A percentile compares a stretch with the other conserved stretches of the same genome.
phyloP scores from a whole-genome alignment of 1,140 invertebrate species.

The Drosophila grimshawi region DNA sequence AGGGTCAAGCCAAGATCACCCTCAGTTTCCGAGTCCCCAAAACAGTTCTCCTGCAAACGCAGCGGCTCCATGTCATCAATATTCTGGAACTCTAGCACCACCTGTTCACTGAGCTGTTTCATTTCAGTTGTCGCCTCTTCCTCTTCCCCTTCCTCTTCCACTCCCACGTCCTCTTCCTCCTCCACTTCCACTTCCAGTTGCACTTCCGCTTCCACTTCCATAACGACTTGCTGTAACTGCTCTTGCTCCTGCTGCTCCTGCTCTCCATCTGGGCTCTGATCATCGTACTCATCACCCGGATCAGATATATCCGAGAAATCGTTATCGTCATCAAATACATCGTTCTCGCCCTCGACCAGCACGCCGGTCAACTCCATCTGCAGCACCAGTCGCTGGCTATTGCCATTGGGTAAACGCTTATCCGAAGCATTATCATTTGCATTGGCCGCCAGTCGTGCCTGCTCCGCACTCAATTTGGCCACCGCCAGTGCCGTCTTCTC shows the following conservation, averaged over 20 bases:
- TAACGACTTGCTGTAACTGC: neutral
- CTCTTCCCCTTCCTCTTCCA: neutral
- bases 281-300: conserved; percentile 76
- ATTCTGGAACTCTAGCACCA: conserved; percentile 71
- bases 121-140: neutral
- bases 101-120: conserved; percentile 51
- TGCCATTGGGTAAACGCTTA: conserved; percentile 59
- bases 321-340: conserved; percentile 82
- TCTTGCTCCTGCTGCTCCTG: conserved; percentile 36
- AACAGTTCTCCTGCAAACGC: conserved; percentile 77
- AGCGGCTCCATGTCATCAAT: conserved; percentile 77
- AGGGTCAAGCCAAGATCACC: conserved; percentile 58
- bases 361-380: conserved; percentile 60
- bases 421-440: conserved; percentile 54
- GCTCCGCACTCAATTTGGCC: conserved; percentile 86
- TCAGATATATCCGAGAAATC: conserved; percentile 84
- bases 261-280: neutral
- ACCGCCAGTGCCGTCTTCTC: conserved; percentile 88
- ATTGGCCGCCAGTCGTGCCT: conserved; percentile 60
- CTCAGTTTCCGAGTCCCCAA: conserved; percentile 68
- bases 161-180: neutral
- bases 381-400: conserved; percentile 61
- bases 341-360: conserved; percentile 46
- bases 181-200: neutral
- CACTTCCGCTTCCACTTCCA: no score